Percentiles rank a stretch among this genome's conserved stretches.
These are phyloP conservation scores for Esox masquinongy DNA, from an alignment of 2,797 vertebrate species.

Conservation along the genomic window DNA sequence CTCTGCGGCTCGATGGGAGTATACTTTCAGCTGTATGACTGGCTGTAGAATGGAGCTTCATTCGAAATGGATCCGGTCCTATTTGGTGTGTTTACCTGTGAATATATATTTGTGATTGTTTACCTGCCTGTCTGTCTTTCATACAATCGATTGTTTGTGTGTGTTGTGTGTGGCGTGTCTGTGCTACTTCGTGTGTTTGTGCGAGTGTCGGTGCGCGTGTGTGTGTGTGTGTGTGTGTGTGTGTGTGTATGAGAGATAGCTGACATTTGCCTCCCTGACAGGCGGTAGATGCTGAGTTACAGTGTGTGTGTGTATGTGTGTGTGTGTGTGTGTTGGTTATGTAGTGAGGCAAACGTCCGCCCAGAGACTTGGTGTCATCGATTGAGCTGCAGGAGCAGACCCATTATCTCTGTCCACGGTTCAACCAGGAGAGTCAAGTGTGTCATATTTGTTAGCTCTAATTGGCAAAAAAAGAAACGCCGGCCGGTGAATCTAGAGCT, in stretches of 20 bases:
- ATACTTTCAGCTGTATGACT: not conserved
- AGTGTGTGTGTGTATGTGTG: conserved; percentile 9
- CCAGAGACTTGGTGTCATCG: conserved; percentile 73
- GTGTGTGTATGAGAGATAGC: conserved; percentile 31
- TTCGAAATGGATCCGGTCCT: not conserved
- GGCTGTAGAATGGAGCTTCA: not conserved
- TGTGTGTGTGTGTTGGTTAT: not conserved
- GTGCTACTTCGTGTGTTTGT: not conserved
- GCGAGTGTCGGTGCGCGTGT: not conserved
- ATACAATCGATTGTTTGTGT: not conserved
- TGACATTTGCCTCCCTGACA: conserved; percentile 64
- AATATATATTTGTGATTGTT: not conserved
- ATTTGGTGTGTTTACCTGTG: not conserved
- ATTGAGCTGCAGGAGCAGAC: conserved; percentile 74
- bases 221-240: conserved; percentile 8
- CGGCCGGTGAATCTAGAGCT: conserved; percentile 51
- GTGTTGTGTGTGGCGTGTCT: not conserved
- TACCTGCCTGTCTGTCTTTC: not conserved
- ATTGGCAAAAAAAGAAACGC: conserved; percentile 70
- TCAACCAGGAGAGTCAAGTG: conserved; percentile 77
- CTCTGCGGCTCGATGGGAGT: conserved; percentile 24
- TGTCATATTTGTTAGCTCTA: conserved; percentile 77
- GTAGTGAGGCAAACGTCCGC: conserved; percentile 60
- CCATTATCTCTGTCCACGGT: conserved; percentile 78
- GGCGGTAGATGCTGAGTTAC: conserved; percentile 27